These are phyloP conservation scores for Oligia fasciuncula DNA, from an alignment of 2,888 invertebrate species.

Conservation along the genomic window DNA sequence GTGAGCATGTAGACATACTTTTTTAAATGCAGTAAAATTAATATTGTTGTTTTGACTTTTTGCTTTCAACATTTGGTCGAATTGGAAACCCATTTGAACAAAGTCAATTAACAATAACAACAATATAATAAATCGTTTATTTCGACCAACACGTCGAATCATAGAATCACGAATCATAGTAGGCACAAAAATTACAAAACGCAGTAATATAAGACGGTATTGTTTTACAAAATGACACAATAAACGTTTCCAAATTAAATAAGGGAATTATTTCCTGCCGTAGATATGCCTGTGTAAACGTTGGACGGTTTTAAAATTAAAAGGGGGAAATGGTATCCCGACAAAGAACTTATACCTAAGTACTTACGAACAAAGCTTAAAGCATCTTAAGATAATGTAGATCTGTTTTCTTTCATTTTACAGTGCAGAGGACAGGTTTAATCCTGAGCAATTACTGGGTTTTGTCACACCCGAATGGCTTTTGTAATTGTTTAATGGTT, in stretches of 20 bases:
- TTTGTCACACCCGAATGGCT: slow-evolving; percentile 19
- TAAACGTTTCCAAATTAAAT: background rate
- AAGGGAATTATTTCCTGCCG: slow-evolving; percentile 6
- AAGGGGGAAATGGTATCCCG: slow-evolving; percentile 4
- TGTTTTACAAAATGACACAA: background rate
- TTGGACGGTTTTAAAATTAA: slow-evolving; percentile 21
- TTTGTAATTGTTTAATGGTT: slow-evolving; percentile 25
- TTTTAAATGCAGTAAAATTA: too few species aligned
- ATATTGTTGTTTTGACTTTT: too few species aligned
- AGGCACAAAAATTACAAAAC: too few species aligned
- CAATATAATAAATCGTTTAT: too few species aligned
- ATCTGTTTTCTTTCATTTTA: slow-evolving; percentile 36
- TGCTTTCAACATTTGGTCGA: too few species aligned
- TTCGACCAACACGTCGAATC: too few species aligned
- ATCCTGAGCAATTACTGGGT: slow-evolving; percentile 14
- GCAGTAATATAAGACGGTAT: background rate
- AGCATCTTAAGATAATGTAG: slow-evolving; percentile 31
- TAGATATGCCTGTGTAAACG: slow-evolving; percentile 11
- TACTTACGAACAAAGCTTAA: slow-evolving; percentile 15
- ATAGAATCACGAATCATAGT: too few species aligned
- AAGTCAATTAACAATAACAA: too few species aligned
- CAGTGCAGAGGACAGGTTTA: slow-evolving; percentile 34
- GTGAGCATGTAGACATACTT: too few species aligned
- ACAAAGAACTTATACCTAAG: slow-evolving; percentile 21
- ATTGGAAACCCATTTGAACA: too few species aligned